Percentiles rank a stretch among this genome's conserved stretches.
phyloP scores from a whole-genome alignment of 2,113 vertebrate species.

The Prochilodus magdalenae region DNA sequence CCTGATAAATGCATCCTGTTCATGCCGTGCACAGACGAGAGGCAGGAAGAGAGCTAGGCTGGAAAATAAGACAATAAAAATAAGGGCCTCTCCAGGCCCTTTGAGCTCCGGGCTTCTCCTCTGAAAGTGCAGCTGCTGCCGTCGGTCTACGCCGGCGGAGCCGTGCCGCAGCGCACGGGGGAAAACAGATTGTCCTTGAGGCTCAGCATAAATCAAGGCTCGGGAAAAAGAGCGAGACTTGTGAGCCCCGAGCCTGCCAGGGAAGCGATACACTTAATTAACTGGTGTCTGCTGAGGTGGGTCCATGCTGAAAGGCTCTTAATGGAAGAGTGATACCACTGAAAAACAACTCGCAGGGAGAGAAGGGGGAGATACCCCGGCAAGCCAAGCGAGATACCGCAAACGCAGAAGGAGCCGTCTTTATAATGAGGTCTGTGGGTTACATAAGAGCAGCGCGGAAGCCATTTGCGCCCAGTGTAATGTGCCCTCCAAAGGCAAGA shows the following conservation, averaged over 20 bases:
- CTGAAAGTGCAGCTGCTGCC: not conserved
- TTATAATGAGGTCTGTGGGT: not conserved
- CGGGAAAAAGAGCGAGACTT: conserved; percentile 24
- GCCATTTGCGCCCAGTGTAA: conserved; percentile 5
- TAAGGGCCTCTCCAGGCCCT: not conserved
- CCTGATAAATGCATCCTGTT: not conserved
- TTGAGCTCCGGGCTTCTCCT: not conserved
- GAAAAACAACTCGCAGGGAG: conserved; percentile 2
- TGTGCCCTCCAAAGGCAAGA: not conserved
- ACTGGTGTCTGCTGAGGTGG: conserved; percentile 47
- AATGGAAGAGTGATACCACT: conserved; percentile 37
- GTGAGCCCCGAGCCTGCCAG: conserved; percentile 37
- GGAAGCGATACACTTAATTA: conserved; percentile 55
- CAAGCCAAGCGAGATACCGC: conserved; percentile 15
- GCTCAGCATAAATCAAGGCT: conserved; percentile 56
- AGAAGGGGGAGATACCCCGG: not conserved
- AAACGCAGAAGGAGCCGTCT: not conserved
- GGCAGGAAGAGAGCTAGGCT: not conserved
- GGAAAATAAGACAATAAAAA: not conserved
- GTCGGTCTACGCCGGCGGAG: not conserved
- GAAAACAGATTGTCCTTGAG: conserved; percentile 56
- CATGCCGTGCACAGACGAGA: not conserved
- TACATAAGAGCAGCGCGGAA: not conserved
- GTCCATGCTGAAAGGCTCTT: conserved; percentile 40
- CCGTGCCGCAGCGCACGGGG: conserved; percentile 32